Percentiles rank a stretch among this genome's conserved stretches.
phyloP scores from a whole-genome alignment of 2,113 vertebrate genomes.

The Podarcis raffonei region DNA sequence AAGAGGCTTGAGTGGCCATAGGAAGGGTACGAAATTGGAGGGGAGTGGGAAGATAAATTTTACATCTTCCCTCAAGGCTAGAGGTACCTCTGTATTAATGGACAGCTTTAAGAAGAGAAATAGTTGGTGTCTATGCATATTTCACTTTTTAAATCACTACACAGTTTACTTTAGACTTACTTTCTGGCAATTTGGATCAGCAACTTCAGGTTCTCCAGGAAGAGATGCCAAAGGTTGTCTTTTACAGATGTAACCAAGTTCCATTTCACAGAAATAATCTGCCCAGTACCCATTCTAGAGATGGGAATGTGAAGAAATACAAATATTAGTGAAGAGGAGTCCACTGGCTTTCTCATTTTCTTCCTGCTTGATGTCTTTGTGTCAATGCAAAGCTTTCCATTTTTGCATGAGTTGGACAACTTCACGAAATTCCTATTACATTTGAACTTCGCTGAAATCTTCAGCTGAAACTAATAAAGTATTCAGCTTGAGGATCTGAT shows the following conservation, averaged over 20 bases:
- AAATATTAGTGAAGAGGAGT: neutral
- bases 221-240: constrained; percentile 77
- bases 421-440: neutral
- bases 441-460: neutral
- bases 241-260: constrained; percentile 88
- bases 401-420: neutral
- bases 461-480: neutral
- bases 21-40: neutral
- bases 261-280: constrained; percentile 84
- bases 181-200: constrained; percentile 80
- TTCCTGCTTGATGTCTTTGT: neutral
- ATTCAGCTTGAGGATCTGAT: no score
- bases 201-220: constrained; percentile 59
- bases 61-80: neutral
- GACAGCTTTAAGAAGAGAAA: neutral
- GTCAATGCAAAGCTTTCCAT: neutral
- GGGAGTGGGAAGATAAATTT: no score
- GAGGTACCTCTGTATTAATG: neutral
- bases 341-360: neutral
- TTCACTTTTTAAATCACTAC: accelerated
- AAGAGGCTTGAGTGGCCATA: neutral
- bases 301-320: constrained; percentile 1
- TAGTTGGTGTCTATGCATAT: neutral
- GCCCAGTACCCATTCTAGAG: constrained; percentile 88
- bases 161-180: constrained; percentile 74